phyloP scores from a whole-genome alignment of 2,113 vertebrate species.

The Labrus mixtus region DNA sequence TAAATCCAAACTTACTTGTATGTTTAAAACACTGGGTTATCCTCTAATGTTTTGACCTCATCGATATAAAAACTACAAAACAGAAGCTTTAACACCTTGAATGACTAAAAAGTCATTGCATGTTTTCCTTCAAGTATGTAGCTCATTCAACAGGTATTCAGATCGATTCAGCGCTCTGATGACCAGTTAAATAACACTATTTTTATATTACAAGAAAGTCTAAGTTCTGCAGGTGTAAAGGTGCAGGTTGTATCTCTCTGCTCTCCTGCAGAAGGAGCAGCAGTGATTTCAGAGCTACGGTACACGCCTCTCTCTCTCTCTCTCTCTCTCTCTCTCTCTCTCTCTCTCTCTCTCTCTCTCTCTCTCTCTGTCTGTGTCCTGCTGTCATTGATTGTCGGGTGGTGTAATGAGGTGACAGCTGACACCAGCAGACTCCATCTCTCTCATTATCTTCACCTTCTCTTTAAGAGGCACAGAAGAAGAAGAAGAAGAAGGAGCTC shows the following conservation, averaged over 20 bases:
- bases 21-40: no score
- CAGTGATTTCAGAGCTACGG: background rate
- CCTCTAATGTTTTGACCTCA: no score
- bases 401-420: slow-evolving; percentile 79
- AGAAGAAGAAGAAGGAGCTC: slow-evolving; percentile 25
- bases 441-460: slow-evolving; percentile 73
- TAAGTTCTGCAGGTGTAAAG: background rate
- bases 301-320: background rate
- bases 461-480: slow-evolving; percentile 65
- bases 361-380: background rate
- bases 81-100: no score
- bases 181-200: no score
- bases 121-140: no score
- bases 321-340: no score
- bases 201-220: background rate
- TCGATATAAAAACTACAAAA: no score
- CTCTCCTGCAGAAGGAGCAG: background rate
- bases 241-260: background rate
- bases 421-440: slow-evolving; percentile 63
- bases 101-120: no score
- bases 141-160: no score
- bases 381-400: slow-evolving; percentile 70
- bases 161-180: no score
- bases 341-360: background rate
- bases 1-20: no score